Evolutionary conservation across 2,113 vertebrate genomes (phyloP), one percentile per base, ranked within the genome.

Genomic region (Calidris pygmaea): DNA sequence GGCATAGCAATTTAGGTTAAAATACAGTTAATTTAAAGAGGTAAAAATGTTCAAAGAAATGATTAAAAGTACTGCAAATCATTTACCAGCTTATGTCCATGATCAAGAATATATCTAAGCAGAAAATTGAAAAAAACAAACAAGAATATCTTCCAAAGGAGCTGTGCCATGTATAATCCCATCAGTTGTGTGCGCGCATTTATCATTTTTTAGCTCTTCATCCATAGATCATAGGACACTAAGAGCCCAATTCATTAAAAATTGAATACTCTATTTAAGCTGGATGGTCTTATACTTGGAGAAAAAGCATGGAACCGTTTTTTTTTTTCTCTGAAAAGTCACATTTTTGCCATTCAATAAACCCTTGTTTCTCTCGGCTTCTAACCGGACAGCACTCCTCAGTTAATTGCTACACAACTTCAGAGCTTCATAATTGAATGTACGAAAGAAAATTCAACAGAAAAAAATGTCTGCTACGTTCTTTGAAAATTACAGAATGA

Each of bases 221-320:
- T 92, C 81, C 93, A 97, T 94, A 97, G 93, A 96, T 95, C 85
- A 96, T 29, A 95, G 87, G 75, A 88, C 87, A 94, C 77, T 95
- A 95, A 95, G 95, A 97, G 90, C 84, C 94, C 95, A 97, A 97
- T 96, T 97, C 93, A 97, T 97, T 96, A 97, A 96, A 97, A 96
- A 97, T 94, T 96, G 92, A 97, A 96, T 94, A 95, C 75, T 87
- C 65, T 91, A 73, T 97, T 97, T 96, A 94, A 94, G 90, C 86
- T 89, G 78, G 85, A 95, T 95, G 76, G 87, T 89, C 62, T 89
- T 89, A 55, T 83, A 78, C 53, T 55, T 41, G 65, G 66, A 93
- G 47, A 89, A 93, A 95, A 96, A 92, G 77, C 95, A 89, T 17
- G 24, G 32, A 78, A 78, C 24, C 7, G 1, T 45, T 59, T 80